These are phyloP conservation scores for Spisula subtruncata DNA, from an alignment of 2,888 invertebrate species.

Conservation along the genomic window DNA sequence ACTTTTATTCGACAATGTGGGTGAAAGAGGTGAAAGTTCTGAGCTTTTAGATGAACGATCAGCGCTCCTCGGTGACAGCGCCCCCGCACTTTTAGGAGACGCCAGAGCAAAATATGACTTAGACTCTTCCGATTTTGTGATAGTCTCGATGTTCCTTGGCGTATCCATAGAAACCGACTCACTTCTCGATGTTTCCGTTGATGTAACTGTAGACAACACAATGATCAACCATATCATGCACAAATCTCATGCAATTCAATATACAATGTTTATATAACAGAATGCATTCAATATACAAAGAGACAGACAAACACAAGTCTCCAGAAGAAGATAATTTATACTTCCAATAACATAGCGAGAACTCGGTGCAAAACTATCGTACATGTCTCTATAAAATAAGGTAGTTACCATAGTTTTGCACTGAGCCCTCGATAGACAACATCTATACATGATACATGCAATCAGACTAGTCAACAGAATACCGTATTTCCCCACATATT, in stretches of 20 bases:
- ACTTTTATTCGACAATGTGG: conserved; percentile 31
- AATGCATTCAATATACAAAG: neutral
- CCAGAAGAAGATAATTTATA: neutral
- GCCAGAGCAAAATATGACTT: conserved; percentile 55
- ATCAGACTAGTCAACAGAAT: neutral
- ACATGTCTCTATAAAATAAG: too few relatives aligned
- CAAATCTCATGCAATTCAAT: conserved; percentile 48
- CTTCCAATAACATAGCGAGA: neutral
- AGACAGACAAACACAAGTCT: neutral
- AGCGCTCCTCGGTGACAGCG: conserved; percentile 47
- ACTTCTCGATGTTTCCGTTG: conserved; percentile 42
- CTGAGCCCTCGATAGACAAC: too few relatives aligned
- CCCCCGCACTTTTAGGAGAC: conserved; percentile 47
- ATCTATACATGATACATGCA: neutral
- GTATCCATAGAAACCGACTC: conserved; percentile 24
- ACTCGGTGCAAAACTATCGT: too few relatives aligned
- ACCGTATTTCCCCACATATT: neutral
- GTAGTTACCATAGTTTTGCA: too few relatives aligned
- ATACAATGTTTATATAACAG: neutral
- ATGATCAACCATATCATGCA: conserved; percentile 25
- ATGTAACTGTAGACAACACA: conserved; percentile 63
- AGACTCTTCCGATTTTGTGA: conserved; percentile 43
- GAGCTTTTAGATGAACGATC: conserved; percentile 45
- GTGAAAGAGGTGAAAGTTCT: conserved; percentile 39
- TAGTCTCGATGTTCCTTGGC: neutral